Evolutionary conservation across 2,888 invertebrate genomes (phyloP).

Genomic region (Eupithecia subumbrata): DNA sequence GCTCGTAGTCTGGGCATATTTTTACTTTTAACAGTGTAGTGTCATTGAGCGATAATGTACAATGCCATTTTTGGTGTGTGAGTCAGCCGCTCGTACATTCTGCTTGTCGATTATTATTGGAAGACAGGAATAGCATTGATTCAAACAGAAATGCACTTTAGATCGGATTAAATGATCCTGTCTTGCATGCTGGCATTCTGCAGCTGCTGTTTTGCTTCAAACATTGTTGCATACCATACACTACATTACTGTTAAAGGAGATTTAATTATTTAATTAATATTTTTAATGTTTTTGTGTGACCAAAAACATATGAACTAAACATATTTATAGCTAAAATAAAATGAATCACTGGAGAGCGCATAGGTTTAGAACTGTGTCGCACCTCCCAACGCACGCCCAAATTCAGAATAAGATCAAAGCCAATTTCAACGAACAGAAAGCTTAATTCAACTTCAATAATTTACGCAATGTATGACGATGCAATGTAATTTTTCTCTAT

Average conservation of each 20-base stretch:
- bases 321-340: too few relatives aligned
- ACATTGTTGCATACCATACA: neutral
- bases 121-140: constrained; percentile 22
- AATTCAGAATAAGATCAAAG: too few relatives aligned
- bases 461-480: too few relatives aligned
- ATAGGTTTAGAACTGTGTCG: too few relatives aligned
- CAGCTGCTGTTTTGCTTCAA: constrained; percentile 11
- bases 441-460: too few relatives aligned
- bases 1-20: neutral
- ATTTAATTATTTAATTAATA: too few relatives aligned
- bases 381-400: too few relatives aligned
- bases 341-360: too few relatives aligned
- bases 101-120: constrained; percentile 10
- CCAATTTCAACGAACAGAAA: too few relatives aligned
- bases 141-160: constrained; percentile 22
- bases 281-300: too few relatives aligned
- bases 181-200: constrained; percentile 2
- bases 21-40: neutral
- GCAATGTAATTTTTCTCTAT: too few relatives aligned
- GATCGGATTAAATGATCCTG: constrained; percentile 16
- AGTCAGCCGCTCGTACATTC: constrained; percentile 13
- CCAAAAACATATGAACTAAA: too few relatives aligned
- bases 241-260: neutral
- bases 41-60: constrained; percentile 7
- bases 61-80: constrained; percentile 22